Percentiles rank a stretch among this genome's conserved stretches.
phyloP scores from a whole-genome alignment of 2,113 vertebrate genomes.

The Trinectes maculatus region DNA sequence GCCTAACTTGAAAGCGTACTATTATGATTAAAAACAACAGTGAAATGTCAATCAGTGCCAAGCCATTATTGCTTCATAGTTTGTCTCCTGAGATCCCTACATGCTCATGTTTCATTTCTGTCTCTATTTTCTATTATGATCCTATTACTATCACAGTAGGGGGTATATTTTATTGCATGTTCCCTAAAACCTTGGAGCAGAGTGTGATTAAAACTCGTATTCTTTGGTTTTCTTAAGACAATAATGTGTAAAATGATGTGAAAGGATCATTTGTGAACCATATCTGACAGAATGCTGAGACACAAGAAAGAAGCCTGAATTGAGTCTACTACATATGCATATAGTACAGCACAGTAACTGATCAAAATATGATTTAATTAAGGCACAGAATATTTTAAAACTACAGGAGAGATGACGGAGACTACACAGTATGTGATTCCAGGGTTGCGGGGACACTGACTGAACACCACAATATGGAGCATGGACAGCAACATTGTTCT shows the following conservation, averaged over 20 bases:
- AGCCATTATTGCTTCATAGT: constrained; percentile 66
- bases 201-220: constrained; percentile 12
- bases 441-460: background rate
- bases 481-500: too few species aligned
- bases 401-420: background rate
- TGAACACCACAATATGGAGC: too few species aligned
- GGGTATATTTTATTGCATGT: constrained; percentile 24
- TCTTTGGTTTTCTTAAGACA: background rate
- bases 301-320: too few species aligned
- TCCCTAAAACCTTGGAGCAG: constrained; percentile 9
- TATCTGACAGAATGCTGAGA: too few species aligned
- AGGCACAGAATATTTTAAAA: background rate
- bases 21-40: constrained; percentile 77
- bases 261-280: constrained; percentile 12
- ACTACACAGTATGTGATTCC: background rate
- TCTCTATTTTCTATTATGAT: constrained; percentile 55
- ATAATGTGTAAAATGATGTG: background rate
- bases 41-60: constrained; percentile 75
- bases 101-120: constrained; percentile 39
- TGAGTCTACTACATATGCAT: background rate
- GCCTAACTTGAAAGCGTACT: constrained; percentile 75
- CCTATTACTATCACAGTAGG: constrained; percentile 53
- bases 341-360: background rate
- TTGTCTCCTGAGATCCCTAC: constrained; percentile 48
- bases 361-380: too few species aligned